These are phyloP conservation scores for Poeciliopsis turrubarensis DNA, from an alignment of 2,113 vertebrate species.

Conservation along the genomic window DNA sequence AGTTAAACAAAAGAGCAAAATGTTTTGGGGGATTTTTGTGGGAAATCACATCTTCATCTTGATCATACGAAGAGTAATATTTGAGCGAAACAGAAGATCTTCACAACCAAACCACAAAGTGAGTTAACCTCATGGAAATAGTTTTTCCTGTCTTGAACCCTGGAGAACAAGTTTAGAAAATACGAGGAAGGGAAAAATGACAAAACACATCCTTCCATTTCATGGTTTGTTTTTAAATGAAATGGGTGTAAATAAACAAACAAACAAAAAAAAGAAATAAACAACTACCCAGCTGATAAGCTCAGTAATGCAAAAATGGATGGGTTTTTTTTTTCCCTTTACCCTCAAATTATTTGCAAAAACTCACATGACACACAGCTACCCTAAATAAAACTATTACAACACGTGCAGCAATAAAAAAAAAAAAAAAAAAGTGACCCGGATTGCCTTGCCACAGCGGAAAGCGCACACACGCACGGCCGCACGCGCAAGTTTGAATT, in stretches of 20 bases:
- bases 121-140: too few relatives aligned
- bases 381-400: neutral
- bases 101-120: neutral
- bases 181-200: neutral
- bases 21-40: too few relatives aligned
- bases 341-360: neutral
- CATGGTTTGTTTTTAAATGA: too few relatives aligned
- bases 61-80: neutral
- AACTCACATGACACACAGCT: neutral
- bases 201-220: too few relatives aligned
- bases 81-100: neutral
- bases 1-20: too few relatives aligned
- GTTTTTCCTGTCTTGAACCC: neutral
- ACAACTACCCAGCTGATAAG: neutral
- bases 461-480: neutral
- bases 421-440: neutral
- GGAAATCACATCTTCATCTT: neutral
- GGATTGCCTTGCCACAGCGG: slow-evolving; percentile 2
- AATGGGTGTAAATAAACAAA: too few relatives aligned
- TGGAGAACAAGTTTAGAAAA: neutral
- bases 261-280: neutral
- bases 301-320: neutral
- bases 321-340: too few relatives aligned
- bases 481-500: too few relatives aligned
- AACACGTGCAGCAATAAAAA: neutral